Percentiles rank a stretch among this genome's conserved stretches.
Evolutionary conservation across 2,113 vertebrate species (phyloP).

Genomic region (Phalacrocorax carbo): DNA sequence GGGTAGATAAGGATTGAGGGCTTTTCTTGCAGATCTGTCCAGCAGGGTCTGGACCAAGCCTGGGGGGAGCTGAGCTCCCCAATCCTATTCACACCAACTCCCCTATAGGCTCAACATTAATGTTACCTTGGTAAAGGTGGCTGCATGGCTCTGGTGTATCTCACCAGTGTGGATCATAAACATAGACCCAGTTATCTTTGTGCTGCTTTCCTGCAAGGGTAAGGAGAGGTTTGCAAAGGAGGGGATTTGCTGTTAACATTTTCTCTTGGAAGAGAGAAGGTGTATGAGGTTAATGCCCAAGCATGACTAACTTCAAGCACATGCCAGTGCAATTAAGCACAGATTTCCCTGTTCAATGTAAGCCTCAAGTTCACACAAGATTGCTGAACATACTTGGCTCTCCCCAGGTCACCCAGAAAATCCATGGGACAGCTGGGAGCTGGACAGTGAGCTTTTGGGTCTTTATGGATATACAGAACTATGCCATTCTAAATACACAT

Average conservation of each 20-base stretch:
- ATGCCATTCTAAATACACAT: neutral
- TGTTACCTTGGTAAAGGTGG: neutral
- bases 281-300: neutral
- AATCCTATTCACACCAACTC: neutral
- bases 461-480: neutral
- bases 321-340: neutral
- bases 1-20: fast-evolving
- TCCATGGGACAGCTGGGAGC: neutral
- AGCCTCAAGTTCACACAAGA: neutral
- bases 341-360: neutral
- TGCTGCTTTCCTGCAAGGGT: neutral
- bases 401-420: neutral
- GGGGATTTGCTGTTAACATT: neutral
- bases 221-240: neutral
- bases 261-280: neutral
- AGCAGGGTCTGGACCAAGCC: neutral
- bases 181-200: neutral
- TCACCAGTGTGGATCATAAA: neutral
- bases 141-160: neutral
- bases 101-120: fast-evolving
- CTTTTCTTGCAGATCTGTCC: neutral
- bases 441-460: neutral
- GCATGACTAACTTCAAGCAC: neutral
- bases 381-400: neutral
- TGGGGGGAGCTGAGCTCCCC: neutral